Percentiles rank a stretch among this genome's conserved stretches.
Conservation (phyloP, 2,113 vertebrate species). For the Damaliscus lunatus region DNA sequence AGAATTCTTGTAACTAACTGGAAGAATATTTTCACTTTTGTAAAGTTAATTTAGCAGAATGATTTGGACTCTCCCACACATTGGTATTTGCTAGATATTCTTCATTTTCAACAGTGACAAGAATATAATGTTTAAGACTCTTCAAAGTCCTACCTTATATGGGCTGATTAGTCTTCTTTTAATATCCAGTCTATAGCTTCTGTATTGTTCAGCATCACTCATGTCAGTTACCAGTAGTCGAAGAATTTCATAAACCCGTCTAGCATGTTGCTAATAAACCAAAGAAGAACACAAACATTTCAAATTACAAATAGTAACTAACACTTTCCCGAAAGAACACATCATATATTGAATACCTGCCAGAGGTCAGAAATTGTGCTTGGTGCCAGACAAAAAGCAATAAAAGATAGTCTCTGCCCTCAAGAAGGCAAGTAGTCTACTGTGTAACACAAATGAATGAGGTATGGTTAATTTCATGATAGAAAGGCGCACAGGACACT, state of each 20-base stretch:
- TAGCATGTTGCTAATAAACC: slow-evolving; percentile 90
- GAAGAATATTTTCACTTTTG: slow-evolving; percentile 18
- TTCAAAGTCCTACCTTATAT: slow-evolving; percentile 90
- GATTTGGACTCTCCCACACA: neutral
- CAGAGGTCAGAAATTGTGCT: neutral
- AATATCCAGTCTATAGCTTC: slow-evolving; percentile 92
- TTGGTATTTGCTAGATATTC: neutral
- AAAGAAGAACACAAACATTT: slow-evolving; percentile 56
- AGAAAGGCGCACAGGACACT: neutral
- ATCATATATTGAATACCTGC: neutral
- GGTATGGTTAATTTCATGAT: neutral
- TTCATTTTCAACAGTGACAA: slow-evolving; percentile 25
- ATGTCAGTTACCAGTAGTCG: slow-evolving; percentile 94
- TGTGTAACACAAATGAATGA: neutral
- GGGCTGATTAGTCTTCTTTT: slow-evolving; percentile 96
- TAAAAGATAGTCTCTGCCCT: neutral
- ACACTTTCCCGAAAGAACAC: slow-evolving; percentile 21
- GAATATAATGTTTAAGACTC: slow-evolving; percentile 63
- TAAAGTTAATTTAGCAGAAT: slow-evolving; percentile 28
- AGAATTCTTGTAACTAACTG: neutral
- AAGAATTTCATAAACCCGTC: slow-evolving; percentile 96
- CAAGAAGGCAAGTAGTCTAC: neutral
- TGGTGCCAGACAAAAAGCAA: neutral
- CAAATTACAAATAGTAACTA: slow-evolving; percentile 6
- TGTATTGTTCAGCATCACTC: slow-evolving; percentile 91